Percentiles rank a stretch among this genome's conserved stretches.
These are phyloP conservation scores for Asbolus verrucosus DNA, from an alignment of 1,140 invertebrate species.

Conservation along the genomic window DNA sequence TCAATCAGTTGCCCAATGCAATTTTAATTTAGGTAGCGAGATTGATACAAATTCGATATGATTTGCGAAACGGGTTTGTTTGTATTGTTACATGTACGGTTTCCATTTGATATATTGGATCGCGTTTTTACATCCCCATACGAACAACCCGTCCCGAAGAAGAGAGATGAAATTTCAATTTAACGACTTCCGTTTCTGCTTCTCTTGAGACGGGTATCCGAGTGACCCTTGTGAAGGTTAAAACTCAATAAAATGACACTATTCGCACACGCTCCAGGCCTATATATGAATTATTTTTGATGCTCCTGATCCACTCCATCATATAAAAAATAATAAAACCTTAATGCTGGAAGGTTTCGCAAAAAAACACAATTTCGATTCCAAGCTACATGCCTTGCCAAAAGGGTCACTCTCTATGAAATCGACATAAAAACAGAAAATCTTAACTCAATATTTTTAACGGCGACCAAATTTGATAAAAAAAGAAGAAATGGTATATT, in stretches of 20 bases:
- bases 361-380: slow-evolving; percentile 1
- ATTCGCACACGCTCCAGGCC: slow-evolving; percentile 30
- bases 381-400: too few relatives aligned
- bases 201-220: slow-evolving; percentile 38
- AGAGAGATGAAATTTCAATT: slow-evolving; percentile 49
- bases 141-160: slow-evolving; percentile 13
- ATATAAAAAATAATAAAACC: slow-evolving; percentile 7
- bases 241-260: slow-evolving; percentile 47
- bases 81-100: slow-evolving; percentile 31
- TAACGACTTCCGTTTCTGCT: slow-evolving; percentile 39
- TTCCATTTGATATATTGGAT: slow-evolving; percentile 38
- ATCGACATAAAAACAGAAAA: too few relatives aligned
- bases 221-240: slow-evolving; percentile 46
- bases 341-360: neutral
- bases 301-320: neutral
- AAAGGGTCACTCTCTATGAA: too few relatives aligned
- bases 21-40: slow-evolving; percentile 13
- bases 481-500: too few relatives aligned
- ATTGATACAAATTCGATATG: slow-evolving; percentile 40
- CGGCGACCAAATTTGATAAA: too few relatives aligned
- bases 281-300: neutral
- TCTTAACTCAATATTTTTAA: too few relatives aligned
- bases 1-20: neutral
- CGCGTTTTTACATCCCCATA: slow-evolving; percentile 12
- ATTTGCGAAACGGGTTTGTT: slow-evolving; percentile 7